Conservation (phyloP, 2,797 vertebrate species). For the Cryptoprocta ferox region DNA sequence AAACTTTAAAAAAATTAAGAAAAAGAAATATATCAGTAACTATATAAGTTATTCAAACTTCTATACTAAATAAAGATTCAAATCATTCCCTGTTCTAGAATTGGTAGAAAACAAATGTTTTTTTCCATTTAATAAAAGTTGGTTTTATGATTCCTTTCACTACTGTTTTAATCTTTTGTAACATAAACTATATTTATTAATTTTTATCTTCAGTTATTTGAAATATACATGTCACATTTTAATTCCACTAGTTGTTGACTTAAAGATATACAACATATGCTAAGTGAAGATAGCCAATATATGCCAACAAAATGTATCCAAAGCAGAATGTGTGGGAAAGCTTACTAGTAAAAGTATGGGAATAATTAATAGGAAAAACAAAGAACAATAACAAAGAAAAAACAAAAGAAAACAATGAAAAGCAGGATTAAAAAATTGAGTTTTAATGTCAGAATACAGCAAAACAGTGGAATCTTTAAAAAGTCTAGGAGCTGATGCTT, state of each 20-base stretch:
- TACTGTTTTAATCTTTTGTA: neutral
- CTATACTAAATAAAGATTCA: neutral
- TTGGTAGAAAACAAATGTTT: neutral
- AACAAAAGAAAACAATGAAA: neutral
- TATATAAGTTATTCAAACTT: neutral
- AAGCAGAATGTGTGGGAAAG: neutral
- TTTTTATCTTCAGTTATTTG: neutral
- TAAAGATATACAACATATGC: neutral
- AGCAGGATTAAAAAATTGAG: neutral
- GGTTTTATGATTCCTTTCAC: neutral
- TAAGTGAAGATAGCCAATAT: neutral
- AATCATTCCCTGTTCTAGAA: neutral
- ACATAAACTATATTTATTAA: neutral
- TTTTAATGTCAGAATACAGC: neutral
- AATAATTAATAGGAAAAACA: neutral
- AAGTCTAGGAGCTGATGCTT: neutral
- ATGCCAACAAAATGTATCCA: neutral
- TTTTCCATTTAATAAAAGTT: neutral
- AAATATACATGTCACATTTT: neutral
- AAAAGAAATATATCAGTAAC: neutral
- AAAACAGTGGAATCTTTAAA: neutral
- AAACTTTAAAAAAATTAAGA: no score
- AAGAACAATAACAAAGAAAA: neutral
- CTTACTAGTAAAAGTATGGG: neutral
- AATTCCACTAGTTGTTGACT: neutral